Base-by-base conservation (phyloP, 2,113 vertebrate species). In the Butorides virescens region DNA sequence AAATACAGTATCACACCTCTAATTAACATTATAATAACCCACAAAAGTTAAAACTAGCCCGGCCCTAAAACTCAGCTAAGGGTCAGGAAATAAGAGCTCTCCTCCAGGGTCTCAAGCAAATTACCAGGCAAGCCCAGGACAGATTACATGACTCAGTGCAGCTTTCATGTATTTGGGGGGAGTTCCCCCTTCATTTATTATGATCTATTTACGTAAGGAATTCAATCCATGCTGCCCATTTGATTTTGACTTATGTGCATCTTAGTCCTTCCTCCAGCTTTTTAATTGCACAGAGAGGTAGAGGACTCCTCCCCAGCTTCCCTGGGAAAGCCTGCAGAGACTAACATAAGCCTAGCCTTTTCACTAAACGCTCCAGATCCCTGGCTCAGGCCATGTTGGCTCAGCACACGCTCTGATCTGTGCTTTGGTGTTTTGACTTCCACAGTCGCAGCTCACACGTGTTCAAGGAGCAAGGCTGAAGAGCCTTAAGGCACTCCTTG, bases 361-460 rank as follows among this genome's bases (percentile, higher is more conserved):
- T 10, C 27, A 29, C 16, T 49, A n/a, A 22, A 17, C 0, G 0
- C 39, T 52, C 30, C 61, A 46, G n/a, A 34, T 4, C n/a, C 5
- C 14, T 27, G 47, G 36, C 61, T 13, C 11, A 39, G 59, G n/a
- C 46, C 34, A 15, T 0, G 3, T 1, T 87, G 74, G 66, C 85
- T 42, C 62, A 37, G 36, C 52, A 72, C 23, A 67, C 16, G 3
- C 59, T 34, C 52, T 19, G 30, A 74, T 53, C 59, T 44, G 56
- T 26, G 76, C 79, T 49, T 36, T 63, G 18, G 13, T 47, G 70
- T 20, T 81, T 59, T 44, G 63, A 71, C 65, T 78, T 71, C 79
- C 52, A 55, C 0, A 7, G 67, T 23, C 15, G 1, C 63, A 92
- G 71, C 56, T 80, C 75, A 59, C 62, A 63, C 0, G 3, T 30